Evolutionary conservation across 2,797 vertebrate species (phyloP).

Genomic region (Acanthiza pusilla): DNA sequence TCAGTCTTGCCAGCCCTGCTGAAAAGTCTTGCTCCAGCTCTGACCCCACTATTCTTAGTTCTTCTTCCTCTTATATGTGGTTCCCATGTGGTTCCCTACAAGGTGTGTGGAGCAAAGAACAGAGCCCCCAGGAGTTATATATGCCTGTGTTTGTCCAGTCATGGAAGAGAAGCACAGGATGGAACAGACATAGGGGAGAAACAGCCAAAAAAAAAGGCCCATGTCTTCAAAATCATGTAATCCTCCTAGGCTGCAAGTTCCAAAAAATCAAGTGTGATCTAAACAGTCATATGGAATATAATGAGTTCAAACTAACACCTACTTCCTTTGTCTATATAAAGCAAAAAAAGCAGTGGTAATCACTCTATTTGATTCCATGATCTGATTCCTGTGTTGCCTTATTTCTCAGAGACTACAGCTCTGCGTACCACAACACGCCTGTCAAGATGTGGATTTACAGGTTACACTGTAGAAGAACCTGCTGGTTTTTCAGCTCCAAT

Average conservation of each 20-base stretch:
- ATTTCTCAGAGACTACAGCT: slow-evolving; percentile 60
- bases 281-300: not conserved
- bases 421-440: slow-evolving; percentile 72
- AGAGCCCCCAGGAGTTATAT: not conserved
- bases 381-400: slow-evolving; percentile 55
- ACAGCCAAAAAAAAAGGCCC: not conserved
- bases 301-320: slow-evolving; percentile 22
- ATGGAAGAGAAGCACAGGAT: not conserved
- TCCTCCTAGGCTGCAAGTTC: not conserved
- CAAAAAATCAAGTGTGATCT: not conserved
- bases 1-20: not conserved
- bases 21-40: slow-evolving; percentile 4
- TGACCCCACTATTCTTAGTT: not conserved
- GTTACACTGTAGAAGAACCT: slow-evolving; percentile 65
- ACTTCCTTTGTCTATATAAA: not conserved
- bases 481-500: slow-evolving; percentile 69
- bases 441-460: slow-evolving; percentile 73
- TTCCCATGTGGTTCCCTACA: not conserved
- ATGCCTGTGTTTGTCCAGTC: not conserved
- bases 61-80: not conserved
- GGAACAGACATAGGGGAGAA: not conserved
- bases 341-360: slow-evolving; percentile 41
- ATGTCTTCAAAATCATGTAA: not conserved
- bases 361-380: slow-evolving; percentile 65
- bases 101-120: not conserved